Evolutionary conservation across 2,797 vertebrate species (phyloP), one percentile per base, ranked within the genome.

Genomic region (Tragelaphus oryx): DNA sequence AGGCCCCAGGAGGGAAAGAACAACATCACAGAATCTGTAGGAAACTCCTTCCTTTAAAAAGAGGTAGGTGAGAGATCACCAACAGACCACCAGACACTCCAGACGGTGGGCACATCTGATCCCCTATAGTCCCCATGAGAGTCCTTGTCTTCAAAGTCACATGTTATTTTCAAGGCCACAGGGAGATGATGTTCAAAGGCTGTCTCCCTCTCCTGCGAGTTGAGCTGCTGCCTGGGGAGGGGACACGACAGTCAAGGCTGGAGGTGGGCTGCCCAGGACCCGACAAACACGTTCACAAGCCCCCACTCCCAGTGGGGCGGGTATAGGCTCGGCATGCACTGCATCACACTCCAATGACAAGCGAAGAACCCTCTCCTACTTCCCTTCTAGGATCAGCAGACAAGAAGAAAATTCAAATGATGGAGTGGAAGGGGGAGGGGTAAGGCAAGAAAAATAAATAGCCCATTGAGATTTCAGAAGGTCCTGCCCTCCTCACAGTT

Each of bases 401-500:
- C 87, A 95, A 68, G 52, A 62, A 57, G 91, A 55, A 89, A 80
- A 96, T 78, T 91, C 93, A 50, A 30, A 86, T 33, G 28, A 41
- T 44, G n/a, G 24, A 9, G 17, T 2, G 12, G 52, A 20, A 52
- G 12, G 48, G 13, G 46, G 54, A 75, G 60, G 55, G 12, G 12
- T 52, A 16, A 76, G n/a, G 44, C 80, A 87, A 95, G 83, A 71
- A 83, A 96, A 96, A 93, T 13, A 86, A 88, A 78, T 55, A 92
- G 76, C 48, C 60, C 55, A 2, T 2, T 81, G 87, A 93, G 93
- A 87, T 95, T 83, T 57, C 55, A 65, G 46, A 57, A 33, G 89
- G 44, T 37, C 83, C 41, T 14, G 28, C 71, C 54, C 18, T 13
- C 46, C 65, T 82, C 62, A 37, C 89, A 76, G 81, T 62, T 87